A percentile compares a stretch with the other conserved stretches of the same genome.
Evolutionary conservation across 92 coral and sea anemone genomes (phyloP).

Genomic region (Porites divaricata): DNA sequence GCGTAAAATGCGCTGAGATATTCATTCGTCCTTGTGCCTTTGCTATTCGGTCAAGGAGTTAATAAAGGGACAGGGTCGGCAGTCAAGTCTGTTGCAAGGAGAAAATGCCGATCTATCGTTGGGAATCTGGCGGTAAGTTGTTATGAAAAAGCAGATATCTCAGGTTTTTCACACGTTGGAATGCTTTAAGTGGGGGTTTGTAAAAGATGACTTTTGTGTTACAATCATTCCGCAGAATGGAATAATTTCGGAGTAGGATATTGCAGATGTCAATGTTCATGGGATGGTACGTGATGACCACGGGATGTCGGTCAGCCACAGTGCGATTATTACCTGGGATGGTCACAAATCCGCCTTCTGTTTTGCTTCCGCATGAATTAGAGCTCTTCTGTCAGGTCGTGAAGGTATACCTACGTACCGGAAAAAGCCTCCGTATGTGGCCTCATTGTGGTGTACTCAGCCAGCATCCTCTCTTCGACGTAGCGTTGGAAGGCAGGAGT

Average conservation of each 20-base stretch:
- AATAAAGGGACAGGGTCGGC: too few relatives aligned
- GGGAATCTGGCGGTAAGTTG: too few relatives aligned
- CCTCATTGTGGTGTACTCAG: background rate
- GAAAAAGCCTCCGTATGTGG: background rate
- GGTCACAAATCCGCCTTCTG: background rate
- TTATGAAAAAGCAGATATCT: too few relatives aligned
- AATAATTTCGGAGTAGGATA: background rate
- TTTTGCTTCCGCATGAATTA: background rate
- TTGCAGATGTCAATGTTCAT: background rate
- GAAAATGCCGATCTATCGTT: too few relatives aligned
- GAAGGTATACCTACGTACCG: background rate
- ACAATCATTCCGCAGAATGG: background rate
- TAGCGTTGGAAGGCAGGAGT: background rate
- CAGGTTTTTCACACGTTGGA: too few relatives aligned
- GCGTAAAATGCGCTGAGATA: too few relatives aligned
- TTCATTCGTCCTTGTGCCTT: too few relatives aligned
- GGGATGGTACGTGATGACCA: background rate
- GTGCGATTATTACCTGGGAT: background rate
- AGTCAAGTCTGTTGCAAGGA: too few relatives aligned
- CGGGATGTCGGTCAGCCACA: background rate
- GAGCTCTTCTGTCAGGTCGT: background rate
- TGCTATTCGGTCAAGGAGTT: too few relatives aligned
- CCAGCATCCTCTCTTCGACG: constrained; percentile 7
- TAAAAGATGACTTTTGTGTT: background rate
- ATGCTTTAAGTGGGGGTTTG: background rate